phyloP scores from a whole-genome alignment of 2,888 invertebrate genomes.

The Cerastis leucographa region DNA sequence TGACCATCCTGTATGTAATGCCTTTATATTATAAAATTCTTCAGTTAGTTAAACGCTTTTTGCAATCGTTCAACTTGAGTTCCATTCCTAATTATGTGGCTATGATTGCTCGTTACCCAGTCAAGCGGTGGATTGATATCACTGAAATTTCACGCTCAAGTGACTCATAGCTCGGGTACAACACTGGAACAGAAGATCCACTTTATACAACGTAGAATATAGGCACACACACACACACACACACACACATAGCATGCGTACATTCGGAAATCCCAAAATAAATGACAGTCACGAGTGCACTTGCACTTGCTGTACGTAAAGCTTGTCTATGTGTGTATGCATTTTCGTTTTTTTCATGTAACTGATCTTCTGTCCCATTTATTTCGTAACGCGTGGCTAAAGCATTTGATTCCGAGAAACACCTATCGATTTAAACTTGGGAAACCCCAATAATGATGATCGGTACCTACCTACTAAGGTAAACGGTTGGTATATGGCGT shows the following conservation, averaged over 20 bases:
- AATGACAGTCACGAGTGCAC: background rate
- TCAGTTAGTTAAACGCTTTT: background rate
- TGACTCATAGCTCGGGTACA: slow-evolving; percentile 1
- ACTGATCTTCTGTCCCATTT: background rate
- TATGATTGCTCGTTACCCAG: slow-evolving; percentile 29
- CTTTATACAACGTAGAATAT: background rate
- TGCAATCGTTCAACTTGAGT: slow-evolving; percentile 15
- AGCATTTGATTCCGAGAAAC: slow-evolving; percentile 25
- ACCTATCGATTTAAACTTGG: background rate
- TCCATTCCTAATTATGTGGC: slow-evolving; percentile 24
- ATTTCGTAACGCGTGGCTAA: background rate
- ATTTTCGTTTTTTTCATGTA: background rate
- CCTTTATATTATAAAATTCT: background rate
- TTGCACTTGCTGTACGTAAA: background rate
- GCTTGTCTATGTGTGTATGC: background rate
- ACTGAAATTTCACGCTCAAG: slow-evolving; percentile 41
- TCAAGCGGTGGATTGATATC: slow-evolving; percentile 33
- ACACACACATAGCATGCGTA: background rate
- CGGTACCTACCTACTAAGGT: background rate
- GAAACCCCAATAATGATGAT: background rate
- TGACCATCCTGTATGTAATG: background rate
- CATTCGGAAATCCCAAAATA: background rate
- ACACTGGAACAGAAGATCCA: slow-evolving; percentile 1
- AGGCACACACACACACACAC: background rate
- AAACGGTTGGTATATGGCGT: background rate